Evolutionary conservation across 1,140 invertebrate genomes (phyloP), one percentile per base, ranked within the genome.

Genomic region (Hypsibius dujardini): DNA sequence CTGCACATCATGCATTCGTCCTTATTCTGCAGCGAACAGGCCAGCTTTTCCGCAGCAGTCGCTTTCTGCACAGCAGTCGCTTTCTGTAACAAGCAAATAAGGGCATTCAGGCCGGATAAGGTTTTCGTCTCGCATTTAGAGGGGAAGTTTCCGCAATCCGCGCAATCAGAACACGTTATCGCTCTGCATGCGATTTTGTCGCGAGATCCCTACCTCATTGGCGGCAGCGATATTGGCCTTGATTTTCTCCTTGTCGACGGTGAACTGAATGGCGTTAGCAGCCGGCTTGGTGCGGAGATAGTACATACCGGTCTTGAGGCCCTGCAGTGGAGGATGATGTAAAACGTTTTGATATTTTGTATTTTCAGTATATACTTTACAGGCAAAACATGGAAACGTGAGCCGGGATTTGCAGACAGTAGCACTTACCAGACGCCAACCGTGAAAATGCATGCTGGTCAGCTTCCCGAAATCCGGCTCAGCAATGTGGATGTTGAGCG

Each of bases 231-330:
- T 28, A 28, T 28, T 28, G 50, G 50, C 50, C n/a, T 79, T 80
- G 2, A 90, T 78, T 78, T 88, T 90, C 1, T 84, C 83, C 77
- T 97, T 97, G 79, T 98, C 92, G 0, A 98, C 92, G 14, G 95
- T 98, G 78, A 98, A 98, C 78, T 98, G 92, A 76, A 98, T 92
- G 2, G 95, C 90, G 78, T 92, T 88, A 1, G 90, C 93, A 2
- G 95, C 94, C 3, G 95, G 91, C 76, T 95, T 97, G 0, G 92
- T 98, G 46, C 95, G 84, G 72, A 99, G 82, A 79, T 98, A 98
- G 80, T 98, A 98, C 93, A 98, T 98, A 50, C 95, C 95, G 46
- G 95, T 98, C 82, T 98, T 99, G 14, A 98, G 82, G 2, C 95
- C 89, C 87, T 88, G 74, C 75, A 59, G 45, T 42, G n/a, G 12